Percentiles rank a stretch among this genome's conserved stretches.
Evolutionary conservation across 2,888 invertebrate species (phyloP).

Genomic region (Pterobdella sp.): DNA sequence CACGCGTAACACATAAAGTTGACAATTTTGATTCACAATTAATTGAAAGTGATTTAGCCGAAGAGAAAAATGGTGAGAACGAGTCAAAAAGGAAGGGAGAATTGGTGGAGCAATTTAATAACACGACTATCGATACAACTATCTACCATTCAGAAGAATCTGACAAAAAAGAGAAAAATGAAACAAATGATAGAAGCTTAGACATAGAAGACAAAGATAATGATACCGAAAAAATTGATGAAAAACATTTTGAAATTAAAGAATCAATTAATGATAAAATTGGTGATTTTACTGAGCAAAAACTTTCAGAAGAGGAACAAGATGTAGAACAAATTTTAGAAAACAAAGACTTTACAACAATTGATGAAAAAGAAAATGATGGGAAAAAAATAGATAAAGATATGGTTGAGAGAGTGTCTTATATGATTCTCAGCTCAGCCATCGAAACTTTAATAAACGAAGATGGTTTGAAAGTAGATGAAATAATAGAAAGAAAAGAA

Average conservation of each 20-base stretch:
- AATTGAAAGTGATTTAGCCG: background rate
- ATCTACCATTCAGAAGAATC: background rate
- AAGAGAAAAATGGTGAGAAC: background rate
- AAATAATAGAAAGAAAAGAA: too few species aligned
- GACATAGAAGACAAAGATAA: background rate
- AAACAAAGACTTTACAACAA: too few species aligned
- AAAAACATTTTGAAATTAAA: constrained; percentile 1
- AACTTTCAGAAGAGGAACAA: too few species aligned
- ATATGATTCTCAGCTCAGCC: too few species aligned
- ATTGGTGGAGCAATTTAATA: background rate
- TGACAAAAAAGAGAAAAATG: background rate
- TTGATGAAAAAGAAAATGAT: too few species aligned
- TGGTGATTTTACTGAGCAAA: background rate
- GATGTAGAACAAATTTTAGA: too few species aligned
- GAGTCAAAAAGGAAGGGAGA: constrained; percentile 1
- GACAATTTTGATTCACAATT: too few species aligned
- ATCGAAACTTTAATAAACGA: too few species aligned
- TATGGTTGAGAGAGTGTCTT: too few species aligned
- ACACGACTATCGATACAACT: background rate
- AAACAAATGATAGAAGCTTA: background rate
- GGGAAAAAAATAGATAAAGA: too few species aligned
- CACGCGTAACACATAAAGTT: too few species aligned
- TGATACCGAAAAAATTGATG: constrained; percentile 7
- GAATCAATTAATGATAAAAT: background rate
- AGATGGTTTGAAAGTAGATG: too few species aligned